phyloP scores from a whole-genome alignment of 2,888 invertebrate genomes.

The Metellina segmentata region DNA sequence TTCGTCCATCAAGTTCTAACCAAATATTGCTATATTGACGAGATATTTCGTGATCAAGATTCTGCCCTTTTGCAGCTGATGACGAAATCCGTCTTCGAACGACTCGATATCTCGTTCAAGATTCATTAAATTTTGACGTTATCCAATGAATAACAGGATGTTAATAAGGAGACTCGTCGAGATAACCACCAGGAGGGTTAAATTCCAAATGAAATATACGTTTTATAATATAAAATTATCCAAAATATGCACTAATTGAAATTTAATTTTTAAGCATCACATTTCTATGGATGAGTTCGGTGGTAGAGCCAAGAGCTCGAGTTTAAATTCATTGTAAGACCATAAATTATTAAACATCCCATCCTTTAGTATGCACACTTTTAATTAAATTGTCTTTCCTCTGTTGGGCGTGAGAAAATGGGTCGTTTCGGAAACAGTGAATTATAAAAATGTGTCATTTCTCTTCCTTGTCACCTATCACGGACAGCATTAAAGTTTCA shows the following conservation, averaged over 20 bases:
- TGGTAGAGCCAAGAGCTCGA: background rate
- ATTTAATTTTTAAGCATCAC: background rate
- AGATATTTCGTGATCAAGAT: no score
- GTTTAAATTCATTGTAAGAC: background rate
- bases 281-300: no score
- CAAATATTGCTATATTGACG: no score
- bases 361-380: background rate
- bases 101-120: no score
- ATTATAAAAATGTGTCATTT: background rate
- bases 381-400: background rate
- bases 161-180: no score
- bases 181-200: no score
- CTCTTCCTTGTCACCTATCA: background rate
- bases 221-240: background rate
- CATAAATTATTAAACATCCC: background rate
- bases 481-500: background rate
- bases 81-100: no score
- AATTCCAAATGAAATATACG: no score
- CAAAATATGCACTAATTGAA: background rate
- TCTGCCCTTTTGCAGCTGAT: no score
- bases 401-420: background rate
- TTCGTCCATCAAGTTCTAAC: no score
- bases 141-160: no score
- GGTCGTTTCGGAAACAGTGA: background rate
- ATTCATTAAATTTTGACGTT: no score